phyloP scores from a whole-genome alignment of 64 coral and sea anemone species.

The Actinia equina region DNA sequence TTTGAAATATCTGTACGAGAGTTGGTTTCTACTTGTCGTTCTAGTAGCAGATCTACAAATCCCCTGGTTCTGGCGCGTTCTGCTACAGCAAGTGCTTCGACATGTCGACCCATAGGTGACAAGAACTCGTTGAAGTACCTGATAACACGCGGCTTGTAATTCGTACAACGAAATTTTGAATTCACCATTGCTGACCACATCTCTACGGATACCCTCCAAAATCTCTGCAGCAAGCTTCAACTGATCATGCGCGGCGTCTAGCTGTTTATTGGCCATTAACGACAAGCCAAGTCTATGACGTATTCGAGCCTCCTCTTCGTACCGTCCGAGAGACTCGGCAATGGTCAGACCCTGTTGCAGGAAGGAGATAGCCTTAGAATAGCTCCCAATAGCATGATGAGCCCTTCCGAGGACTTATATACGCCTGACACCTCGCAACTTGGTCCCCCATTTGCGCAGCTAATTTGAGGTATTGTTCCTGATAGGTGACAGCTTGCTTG shows the following conservation, averaged over 20 bases:
- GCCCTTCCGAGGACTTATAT: constrained; percentile 75
- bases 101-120: constrained; percentile 59
- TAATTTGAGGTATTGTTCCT: constrained; percentile 83
- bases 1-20: constrained; percentile 14
- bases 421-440: constrained; percentile 68
- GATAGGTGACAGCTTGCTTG: constrained; percentile 71
- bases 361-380: constrained; percentile 83
- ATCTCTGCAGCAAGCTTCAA: constrained; percentile 77
- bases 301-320: constrained; percentile 88
- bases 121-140: constrained; percentile 90
- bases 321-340: constrained; percentile 59
- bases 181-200: constrained; percentile 64
- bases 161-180: constrained; percentile 91
- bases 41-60: constrained; percentile 90
- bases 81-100: constrained; percentile 81
- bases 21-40: constrained; percentile 45
- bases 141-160: constrained; percentile 83
- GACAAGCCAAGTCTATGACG: constrained; percentile 83
- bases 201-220: constrained; percentile 74
- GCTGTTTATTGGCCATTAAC: constrained; percentile 66
- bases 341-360: constrained; percentile 82
- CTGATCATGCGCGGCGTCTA: constrained; percentile 71
- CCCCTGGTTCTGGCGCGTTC: constrained; percentile 78
- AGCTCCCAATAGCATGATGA: constrained; percentile 69
- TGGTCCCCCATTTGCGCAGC: constrained; percentile 76